Evolutionary conservation across 2,797 vertebrate genomes (phyloP), one percentile per base, ranked within the genome.

Genomic region (Ibycter americanus): DNA sequence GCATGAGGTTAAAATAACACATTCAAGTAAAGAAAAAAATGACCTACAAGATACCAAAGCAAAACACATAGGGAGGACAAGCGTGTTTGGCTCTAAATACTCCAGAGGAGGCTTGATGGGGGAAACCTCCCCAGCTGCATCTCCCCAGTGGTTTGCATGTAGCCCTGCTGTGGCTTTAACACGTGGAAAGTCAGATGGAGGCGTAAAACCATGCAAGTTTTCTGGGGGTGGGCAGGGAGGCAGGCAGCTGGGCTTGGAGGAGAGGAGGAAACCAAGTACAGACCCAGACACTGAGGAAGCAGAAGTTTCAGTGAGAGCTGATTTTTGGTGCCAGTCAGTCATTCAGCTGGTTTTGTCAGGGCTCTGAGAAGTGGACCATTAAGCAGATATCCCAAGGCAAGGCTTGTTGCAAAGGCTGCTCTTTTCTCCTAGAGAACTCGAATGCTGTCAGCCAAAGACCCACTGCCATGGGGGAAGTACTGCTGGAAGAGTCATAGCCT

Each of bases 1-100:
- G 77, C 91, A 90, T 10, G 70, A 93, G 77, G 93, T 95, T 97
- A 96, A 95, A 96, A 95, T 84, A 96, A 89, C 89, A 94, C 66
- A 58, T 59, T 74, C 79, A 40, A 91, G 70, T 21, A 46, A 91
- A 83, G 83, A 79, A 95, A 92, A 84, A 86, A 94, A 91, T 34
- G 26, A 52, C 73, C 51, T 4, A 76, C 4, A 9, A 88, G 87
- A 95, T 91, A 95, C 68, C 70, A 93, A 82, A 95, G 85, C 67
- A 96, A 96, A 96, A 83, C 65, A 91, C 71, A 80, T 2, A 25
- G 51, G 54, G 46, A 91, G 83, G 66, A 91, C 77, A 93, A 96
- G 55, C 25, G 3, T 89, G 76, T 86, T 90, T 84, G 86, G 83
- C 87, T 97, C 56, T 67, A 55, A 71, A 59, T 46, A 44, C 2